A percentile compares a stretch with the other conserved stretches of the same genome.
Evolutionary conservation across 2,888 invertebrate species (phyloP).

Genomic region (Polia nebulosa): DNA sequence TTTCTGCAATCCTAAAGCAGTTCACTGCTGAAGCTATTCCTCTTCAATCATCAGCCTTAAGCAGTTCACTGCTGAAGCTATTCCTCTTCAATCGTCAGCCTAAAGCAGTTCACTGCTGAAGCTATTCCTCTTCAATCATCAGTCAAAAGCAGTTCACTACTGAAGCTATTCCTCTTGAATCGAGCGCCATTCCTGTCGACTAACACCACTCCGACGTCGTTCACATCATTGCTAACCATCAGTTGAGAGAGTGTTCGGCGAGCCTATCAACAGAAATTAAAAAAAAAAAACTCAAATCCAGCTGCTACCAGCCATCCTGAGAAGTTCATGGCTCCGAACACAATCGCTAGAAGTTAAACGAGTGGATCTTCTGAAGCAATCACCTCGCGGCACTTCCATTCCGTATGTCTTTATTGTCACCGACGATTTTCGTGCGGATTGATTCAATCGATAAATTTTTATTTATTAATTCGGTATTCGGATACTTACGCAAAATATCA

Average conservation of each 20-base stretch:
- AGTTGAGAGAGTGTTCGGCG: no score
- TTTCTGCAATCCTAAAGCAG: neutral
- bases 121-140: no score
- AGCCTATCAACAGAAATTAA: no score
- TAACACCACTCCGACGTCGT: no score
- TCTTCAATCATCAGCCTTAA: no score
- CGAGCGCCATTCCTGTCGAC: neutral
- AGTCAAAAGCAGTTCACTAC: neutral
- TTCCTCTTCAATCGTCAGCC: neutral
- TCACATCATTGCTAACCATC: no score
- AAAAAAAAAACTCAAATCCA: no score
- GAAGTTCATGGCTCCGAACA: neutral
- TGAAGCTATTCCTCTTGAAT: neutral
- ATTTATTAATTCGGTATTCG: constrained; percentile 6
- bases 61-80: no score
- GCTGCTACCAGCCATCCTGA: neutral
- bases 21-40: neutral
- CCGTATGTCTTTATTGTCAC: neutral
- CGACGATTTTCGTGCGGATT: neutral
- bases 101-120: neutral
- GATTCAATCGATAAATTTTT: constrained; percentile 18
- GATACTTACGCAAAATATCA: neutral
- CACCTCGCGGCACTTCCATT: neutral
- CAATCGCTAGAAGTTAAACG: neutral
- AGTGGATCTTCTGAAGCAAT: neutral